Base-by-base conservation (phyloP, 2,113 vertebrate species). In the Gymnobelideus leadbeateri region DNA sequence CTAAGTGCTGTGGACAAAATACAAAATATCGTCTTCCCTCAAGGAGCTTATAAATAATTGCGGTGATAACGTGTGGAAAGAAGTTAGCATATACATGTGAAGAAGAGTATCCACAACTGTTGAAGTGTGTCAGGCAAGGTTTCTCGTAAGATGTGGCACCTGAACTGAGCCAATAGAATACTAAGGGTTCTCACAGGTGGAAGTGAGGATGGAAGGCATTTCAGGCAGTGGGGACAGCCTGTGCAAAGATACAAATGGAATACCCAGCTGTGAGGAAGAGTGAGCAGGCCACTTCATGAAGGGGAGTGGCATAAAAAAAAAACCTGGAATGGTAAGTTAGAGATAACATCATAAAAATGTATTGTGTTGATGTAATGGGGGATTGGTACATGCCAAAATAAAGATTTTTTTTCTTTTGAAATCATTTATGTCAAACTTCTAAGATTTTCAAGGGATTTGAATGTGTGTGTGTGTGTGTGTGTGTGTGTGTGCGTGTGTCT, bases 361-460 rank as follows among this genome's bases (percentile, higher is more conserved):
- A 77, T 21, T 77, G n/a, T 43, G 68, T 77, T 77, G 68, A n/a
- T 77, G 37, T 77, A 21, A n/a, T 16, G 11, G 68, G 6, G 6
- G 37, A 77, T n/a, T 19, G 16, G 61, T 0, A 77, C 37, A n/a
- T 68, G 61, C 31, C 31, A 68, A 68, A 68, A 31, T 61, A 97
- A 97, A 94, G 97, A 97, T 96, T 92, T 96, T 94, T 94, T 94
- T 95, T 96, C 93, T 92, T 97, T 97, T 97, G 95, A 97, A 97
- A 97, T 96, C 95, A 96, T 97, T 97, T 96, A 96, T 95, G 89
- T 93, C 91, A 95, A 94, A 89, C 91, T 97, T 95, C 93, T 93
- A 92, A 89, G 91, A 94, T 95, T 93, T 12, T 47, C 92, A 96
- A 90, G 96, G 93, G 94, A 96, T 95, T 96, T 95, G 46, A 96